Conservation (phyloP, 1,140 invertebrate species). For the Papilio xuthus region DNA sequence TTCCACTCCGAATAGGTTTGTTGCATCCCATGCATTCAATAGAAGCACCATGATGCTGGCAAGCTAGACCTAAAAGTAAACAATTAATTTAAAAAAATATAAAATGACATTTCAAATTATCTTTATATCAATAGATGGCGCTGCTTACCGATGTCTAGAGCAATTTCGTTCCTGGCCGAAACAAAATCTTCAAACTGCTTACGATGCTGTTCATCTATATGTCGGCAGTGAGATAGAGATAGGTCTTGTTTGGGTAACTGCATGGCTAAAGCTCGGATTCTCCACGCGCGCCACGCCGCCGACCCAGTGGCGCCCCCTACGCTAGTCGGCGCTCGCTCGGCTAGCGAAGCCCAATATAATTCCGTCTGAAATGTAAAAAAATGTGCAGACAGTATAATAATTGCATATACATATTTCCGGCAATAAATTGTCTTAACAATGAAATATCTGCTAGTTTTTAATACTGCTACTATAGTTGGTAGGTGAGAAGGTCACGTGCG, state of each 20-base stretch:
- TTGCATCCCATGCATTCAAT: conserved; percentile 80
- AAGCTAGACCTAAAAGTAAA: conserved; percentile 65
- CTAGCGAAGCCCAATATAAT: conserved; percentile 77
- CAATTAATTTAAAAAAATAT: conserved; percentile 12
- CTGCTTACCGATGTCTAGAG: conserved; percentile 93
- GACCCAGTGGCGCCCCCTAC: conserved; percentile 89
- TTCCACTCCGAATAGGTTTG: conserved; percentile 80
- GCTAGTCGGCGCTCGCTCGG: conserved; percentile 62
- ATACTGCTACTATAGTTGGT: not conserved
- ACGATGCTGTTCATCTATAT: conserved; percentile 89
- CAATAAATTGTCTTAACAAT: not conserved
- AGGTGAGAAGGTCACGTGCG: not conserved
- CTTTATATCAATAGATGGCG: conserved; percentile 60
- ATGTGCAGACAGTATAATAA: not conserved
- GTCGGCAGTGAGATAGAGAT: conserved; percentile 93
- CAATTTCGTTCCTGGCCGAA: conserved; percentile 95
- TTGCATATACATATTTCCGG: conserved; percentile 17
- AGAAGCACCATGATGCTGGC: conserved; percentile 65
- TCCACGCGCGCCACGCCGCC: conserved; percentile 81
- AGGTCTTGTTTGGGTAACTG: conserved; percentile 98
- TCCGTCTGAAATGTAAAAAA: conserved; percentile 78
- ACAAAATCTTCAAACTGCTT: conserved; percentile 94
- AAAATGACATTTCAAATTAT: conserved; percentile 23
- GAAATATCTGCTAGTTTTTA: not conserved
- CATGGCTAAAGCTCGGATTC: conserved; percentile 84